phyloP scores from a whole-genome alignment of 2,113 vertebrate species.

The Telmatochromis bifrenatus region DNA sequence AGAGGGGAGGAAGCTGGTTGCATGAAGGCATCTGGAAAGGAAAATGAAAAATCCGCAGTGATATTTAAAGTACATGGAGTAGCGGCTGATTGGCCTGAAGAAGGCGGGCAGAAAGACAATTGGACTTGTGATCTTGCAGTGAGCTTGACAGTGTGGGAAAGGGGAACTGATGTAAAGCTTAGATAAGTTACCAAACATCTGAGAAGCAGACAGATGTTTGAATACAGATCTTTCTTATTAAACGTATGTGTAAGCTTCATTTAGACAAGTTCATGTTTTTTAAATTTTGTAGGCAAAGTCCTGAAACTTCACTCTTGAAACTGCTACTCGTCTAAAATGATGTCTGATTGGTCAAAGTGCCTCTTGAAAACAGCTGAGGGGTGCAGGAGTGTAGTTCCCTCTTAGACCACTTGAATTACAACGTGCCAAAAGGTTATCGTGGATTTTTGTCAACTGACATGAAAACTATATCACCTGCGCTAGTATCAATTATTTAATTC shows the following conservation, averaged over 20 bases:
- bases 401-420: neutral
- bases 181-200: neutral
- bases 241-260: neutral
- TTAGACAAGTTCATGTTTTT: neutral
- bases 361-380: neutral
- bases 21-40: neutral
- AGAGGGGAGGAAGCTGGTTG: neutral
- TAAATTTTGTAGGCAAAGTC: neutral
- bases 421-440: neutral
- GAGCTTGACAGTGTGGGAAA: neutral
- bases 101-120: neutral
- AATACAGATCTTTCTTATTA: neutral
- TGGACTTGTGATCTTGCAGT: neutral
- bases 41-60: neutral
- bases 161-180: neutral
- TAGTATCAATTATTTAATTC: neutral
- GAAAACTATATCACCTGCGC: neutral
- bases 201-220: neutral
- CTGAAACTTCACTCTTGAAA: neutral
- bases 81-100: neutral
- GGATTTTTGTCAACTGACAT: neutral
- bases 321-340: neutral
- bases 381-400: neutral
- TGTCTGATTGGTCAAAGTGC: neutral
- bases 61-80: neutral